A percentile compares a stretch with the other conserved stretches of the same genome.
These are phyloP conservation scores for Dendrophyllia cribrosa DNA, from an alignment of 64 coral and sea anemone genomes.

Conservation along the genomic window DNA sequence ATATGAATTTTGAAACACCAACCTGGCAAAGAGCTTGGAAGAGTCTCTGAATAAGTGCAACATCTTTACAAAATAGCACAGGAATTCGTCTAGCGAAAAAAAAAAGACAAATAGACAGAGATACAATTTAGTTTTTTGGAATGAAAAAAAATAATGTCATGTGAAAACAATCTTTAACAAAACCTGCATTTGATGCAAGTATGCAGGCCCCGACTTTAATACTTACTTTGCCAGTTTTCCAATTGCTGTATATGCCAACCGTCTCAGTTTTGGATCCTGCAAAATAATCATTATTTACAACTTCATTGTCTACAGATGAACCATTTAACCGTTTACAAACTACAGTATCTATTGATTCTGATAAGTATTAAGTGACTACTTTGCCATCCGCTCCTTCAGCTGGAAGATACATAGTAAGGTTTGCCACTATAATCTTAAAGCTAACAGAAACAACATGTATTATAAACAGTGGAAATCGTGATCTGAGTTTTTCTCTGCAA, in stretches of 20 bases:
- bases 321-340: too few species aligned
- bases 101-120: too few species aligned
- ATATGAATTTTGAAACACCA: neutral
- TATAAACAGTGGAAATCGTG: neutral
- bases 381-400: too few species aligned
- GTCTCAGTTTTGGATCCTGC: slow-evolving; percentile 83
- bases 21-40: slow-evolving; percentile 90
- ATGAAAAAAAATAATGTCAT: neutral
- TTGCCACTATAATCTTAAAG: neutral
- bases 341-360: too few species aligned
- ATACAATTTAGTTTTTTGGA: neutral
- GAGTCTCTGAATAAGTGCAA: slow-evolving; percentile 90
- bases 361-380: too few species aligned
- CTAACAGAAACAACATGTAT: neutral
- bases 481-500: neutral
- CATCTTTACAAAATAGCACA: slow-evolving; percentile 75
- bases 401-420: too few species aligned
- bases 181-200: too few species aligned
- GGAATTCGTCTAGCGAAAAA: slow-evolving; percentile 73
- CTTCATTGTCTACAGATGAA: too few species aligned
- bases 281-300: neutral
- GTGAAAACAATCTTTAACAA: too few species aligned
- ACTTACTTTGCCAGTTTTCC: slow-evolving; percentile 92
- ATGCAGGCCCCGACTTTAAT: too few species aligned
- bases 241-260: slow-evolving; percentile 92